Evolutionary conservation across 1,140 invertebrate genomes (phyloP), one percentile per base, ranked within the genome.

Genomic region (Platyscapa corneri): DNA sequence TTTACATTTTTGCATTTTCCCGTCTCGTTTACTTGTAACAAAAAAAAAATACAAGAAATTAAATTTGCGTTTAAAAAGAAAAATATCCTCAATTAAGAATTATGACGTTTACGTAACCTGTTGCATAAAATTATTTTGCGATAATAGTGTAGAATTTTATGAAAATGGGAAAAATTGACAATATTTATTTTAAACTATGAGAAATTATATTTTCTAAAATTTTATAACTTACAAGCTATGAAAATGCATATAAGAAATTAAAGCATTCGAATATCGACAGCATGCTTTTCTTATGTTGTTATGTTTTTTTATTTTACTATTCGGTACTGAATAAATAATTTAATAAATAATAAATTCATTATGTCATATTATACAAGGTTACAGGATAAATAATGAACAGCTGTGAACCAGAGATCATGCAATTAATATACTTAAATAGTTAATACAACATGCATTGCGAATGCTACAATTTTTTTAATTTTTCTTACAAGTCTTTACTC

Each of bases 401-500:
- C n/a, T 53, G n/a, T 30, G 23, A 42, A 46, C 39, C n/a, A 20
- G 46, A 10, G 53, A 65, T 67, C 18, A 20, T 32, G 30, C n/a
- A 20, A 27, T 46, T 20, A 53, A 56, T 53, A 82, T n/a, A 82
- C 39, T 67, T 10, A 53, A 46, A 46, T 20, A 37, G 74, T 82
- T 70, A 82, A 72, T 12, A 10, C 37, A 72, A 39, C 60, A 46
- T 30, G 37, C 34, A 60, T 46, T 0, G 16, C 5, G 46, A 3
- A 46, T 10, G 72, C 75, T 49, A 53, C 23, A 16, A 14, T 34
- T 49, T 20, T 32, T 77, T 18, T 20, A 53, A 10, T 30, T 20
- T 84, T 84, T 84, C 49, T 84, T 78, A 76, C 72, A 49, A 75
- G 34, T 37, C 32, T 67, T 42, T 64, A 64, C 34, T 80, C 23